Conservation (phyloP, 2,113 vertebrate species). For the Oreochromis niloticus region DNA sequence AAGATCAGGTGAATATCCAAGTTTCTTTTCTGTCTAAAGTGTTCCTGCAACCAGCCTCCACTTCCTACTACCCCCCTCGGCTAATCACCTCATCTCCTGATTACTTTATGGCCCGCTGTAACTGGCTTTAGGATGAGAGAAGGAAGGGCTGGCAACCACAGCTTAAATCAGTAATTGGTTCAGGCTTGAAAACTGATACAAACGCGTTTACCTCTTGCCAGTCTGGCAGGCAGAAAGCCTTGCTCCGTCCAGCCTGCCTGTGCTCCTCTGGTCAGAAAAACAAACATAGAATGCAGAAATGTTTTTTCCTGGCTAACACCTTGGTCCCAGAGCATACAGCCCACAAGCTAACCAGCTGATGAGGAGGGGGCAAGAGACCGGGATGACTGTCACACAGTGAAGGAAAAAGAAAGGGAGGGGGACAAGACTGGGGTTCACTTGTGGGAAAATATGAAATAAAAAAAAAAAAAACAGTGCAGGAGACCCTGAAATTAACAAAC, state of each 20-base stretch:
- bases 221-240: conserved; percentile 35
- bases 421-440: conserved; percentile 14
- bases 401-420: background rate
- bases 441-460: background rate
- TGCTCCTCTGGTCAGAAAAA: conserved; percentile 61
- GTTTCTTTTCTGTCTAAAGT: background rate
- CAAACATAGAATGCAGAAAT: conserved; percentile 48
- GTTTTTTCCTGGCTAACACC: conserved; percentile 61
- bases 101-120: conserved; percentile 60
- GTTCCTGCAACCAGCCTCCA: background rate
- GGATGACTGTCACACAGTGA: conserved; percentile 31
- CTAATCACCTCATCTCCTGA: conserved; percentile 53
- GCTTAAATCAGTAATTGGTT: conserved; percentile 65
- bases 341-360: conserved; percentile 32
- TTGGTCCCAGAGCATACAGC: conserved; percentile 46
- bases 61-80: conserved; percentile 21
- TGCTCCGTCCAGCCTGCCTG: conserved; percentile 27
- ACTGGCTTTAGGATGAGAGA: conserved; percentile 53
- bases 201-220: conserved; percentile 40
- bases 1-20: background rate
- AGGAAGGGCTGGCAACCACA: conserved; percentile 53
- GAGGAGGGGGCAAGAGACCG: conserved; percentile 38
- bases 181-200: conserved; percentile 56
- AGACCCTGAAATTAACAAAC: background rate
- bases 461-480: background rate